Percentiles rank a stretch among this genome's conserved stretches.
phyloP scores from a whole-genome alignment of 2,113 vertebrate species.

The Apaloderma vittatum region DNA sequence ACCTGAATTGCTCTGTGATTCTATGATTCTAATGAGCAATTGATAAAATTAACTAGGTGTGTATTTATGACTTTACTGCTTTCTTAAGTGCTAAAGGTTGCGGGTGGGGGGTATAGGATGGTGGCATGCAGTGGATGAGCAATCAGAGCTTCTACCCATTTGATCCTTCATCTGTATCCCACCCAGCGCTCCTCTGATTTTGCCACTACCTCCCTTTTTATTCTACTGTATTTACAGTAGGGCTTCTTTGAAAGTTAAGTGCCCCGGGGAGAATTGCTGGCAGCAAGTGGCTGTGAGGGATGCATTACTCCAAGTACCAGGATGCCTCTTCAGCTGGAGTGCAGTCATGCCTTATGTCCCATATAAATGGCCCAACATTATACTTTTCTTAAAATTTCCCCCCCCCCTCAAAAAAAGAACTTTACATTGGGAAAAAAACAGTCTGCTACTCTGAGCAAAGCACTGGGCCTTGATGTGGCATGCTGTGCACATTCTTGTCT shows the following conservation, averaged over 20 bases:
- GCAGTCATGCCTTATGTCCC: not conserved
- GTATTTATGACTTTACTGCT: not conserved
- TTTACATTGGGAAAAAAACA: not conserved
- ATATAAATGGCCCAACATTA: not conserved
- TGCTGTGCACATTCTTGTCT: accelerated
- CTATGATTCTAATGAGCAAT: not conserved
- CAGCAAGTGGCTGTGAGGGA: accelerated
- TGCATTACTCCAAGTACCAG: not conserved
- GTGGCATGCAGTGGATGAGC: not conserved
- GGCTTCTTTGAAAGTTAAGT: not conserved
- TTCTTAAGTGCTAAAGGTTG: not conserved
- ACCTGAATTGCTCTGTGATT: no score
- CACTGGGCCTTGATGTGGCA: not conserved
- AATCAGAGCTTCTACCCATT: accelerated
- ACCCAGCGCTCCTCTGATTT: not conserved
- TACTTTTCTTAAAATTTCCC: not conserved
- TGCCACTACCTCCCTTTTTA: not conserved
- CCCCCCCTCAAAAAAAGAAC: accelerated
- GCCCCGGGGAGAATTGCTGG: accelerated
- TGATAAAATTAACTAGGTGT: not conserved
- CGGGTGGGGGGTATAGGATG: not conserved
- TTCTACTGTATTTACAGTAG: not conserved
- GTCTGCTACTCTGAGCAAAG: accelerated
- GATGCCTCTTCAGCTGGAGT: not conserved
- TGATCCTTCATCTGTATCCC: not conserved